Evolutionary conservation across 2,888 invertebrate species (phyloP).

Genomic region (Cosmia pyralina): DNA sequence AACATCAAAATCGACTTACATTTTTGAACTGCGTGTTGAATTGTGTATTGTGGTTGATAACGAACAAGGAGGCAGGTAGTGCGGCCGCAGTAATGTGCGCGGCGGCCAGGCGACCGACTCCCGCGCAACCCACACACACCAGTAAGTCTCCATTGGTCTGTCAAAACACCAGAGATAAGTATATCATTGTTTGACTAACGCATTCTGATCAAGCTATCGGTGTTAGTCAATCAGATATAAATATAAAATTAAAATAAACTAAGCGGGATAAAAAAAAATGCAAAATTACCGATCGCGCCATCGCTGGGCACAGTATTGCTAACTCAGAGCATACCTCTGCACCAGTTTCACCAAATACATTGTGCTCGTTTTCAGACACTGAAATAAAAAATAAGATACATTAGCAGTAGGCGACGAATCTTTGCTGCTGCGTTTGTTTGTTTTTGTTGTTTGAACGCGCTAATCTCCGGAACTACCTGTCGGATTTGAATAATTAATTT

Average conservation of each 20-base stretch:
- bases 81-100: constrained; percentile 93
- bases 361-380: constrained; percentile 84
- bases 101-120: constrained; percentile 95
- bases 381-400: constrained; percentile 37
- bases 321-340: constrained; percentile 82
- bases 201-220: neutral
- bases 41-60: constrained; percentile 81
- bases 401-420: neutral
- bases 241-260: neutral
- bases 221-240: neutral
- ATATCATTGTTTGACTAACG: neutral
- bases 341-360: constrained; percentile 80
- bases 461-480: too few species aligned
- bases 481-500: too few species aligned
- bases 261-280: neutral
- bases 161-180: constrained; percentile 1
- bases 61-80: constrained; percentile 91
- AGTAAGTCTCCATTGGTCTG: constrained; percentile 89
- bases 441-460: too few species aligned
- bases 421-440: too few species aligned
- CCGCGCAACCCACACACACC: constrained; percentile 94
- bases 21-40: constrained; percentile 95
- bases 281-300: constrained; percentile 78
- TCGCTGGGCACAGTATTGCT: constrained; percentile 77
- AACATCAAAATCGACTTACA: constrained; percentile 80